Base-by-base conservation (phyloP, 1,140 invertebrate species). In the Leptinotarsa undecemlineata region DNA sequence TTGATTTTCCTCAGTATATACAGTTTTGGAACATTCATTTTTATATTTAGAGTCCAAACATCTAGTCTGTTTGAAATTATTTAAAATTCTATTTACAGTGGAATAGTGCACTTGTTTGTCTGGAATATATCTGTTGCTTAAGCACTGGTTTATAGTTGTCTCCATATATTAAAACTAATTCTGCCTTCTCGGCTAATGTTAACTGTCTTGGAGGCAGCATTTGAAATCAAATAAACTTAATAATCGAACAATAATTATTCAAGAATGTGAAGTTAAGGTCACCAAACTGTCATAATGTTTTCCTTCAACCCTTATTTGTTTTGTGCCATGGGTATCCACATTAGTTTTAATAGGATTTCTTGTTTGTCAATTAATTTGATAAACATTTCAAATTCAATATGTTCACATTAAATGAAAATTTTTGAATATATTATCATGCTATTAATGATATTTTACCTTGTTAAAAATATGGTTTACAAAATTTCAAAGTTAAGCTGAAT, bases 131-230 rank as follows among this genome's bases (percentile, higher is more conserved):
- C 3, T 64, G 63, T 8, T 64, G 63, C 63, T 64, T 64, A 64
- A 4, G n/a, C 63, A 64, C 63, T 64, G 8, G 63, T 64, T 23
- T 64, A 64, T 64, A 64, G 26, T 64, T 64, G 20, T 21, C 63
- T 66, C 19, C 63, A 66, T 11, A 66, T 33, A 17, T 66, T 66
- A 66, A 66, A 66, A 66, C 63, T 2, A 4, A 66, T 33, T 66
- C 19, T 66, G n/a, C 14, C 15, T 66, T 66, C 63, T 66, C 26
- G 3, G 1, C 13, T 1, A 20, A 20, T 1, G 63, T 66, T 26
- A 26, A 26, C 26, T 26, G 26, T 26, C 26, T 26, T 26, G 4
- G 5, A 26, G 26, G 4, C 5, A 5, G 26, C 26, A 26, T 26
- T 26, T 26, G 6, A 26, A 26, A 6, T 26, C 26, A 26, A 6